These are phyloP conservation scores for Cheilosia pagana DNA, from an alignment of 2,888 invertebrate genomes.

Conservation along the genomic window DNA sequence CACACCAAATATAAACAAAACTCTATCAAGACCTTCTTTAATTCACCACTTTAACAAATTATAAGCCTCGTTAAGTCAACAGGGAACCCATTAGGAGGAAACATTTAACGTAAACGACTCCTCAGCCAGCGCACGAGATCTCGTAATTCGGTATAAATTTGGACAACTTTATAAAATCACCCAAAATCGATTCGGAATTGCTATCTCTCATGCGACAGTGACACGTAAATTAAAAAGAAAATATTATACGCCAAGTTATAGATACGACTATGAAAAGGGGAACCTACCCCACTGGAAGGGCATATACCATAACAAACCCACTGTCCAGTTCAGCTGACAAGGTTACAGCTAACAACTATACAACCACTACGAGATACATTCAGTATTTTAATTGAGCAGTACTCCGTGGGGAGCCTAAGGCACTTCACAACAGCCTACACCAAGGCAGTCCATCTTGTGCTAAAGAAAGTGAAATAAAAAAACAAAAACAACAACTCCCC, in stretches of 20 bases:
- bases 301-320: slow-evolving; percentile 26
- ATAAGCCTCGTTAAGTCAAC: slow-evolving; percentile 35
- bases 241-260: background rate
- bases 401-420: background rate
- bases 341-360: slow-evolving; percentile 47
- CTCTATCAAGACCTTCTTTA: slow-evolving; percentile 22
- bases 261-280: slow-evolving; percentile 8
- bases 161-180: slow-evolving; percentile 33
- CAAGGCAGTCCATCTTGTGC: slow-evolving; percentile 42
- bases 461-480: slow-evolving; percentile 21
- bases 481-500: slow-evolving; percentile 12
- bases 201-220: slow-evolving; percentile 49
- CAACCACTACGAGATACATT: slow-evolving; percentile 28
- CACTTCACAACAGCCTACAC: slow-evolving; percentile 18
- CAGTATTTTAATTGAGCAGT: slow-evolving; percentile 29
- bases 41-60: slow-evolving; percentile 17
- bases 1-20: background rate
- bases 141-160: slow-evolving; percentile 21
- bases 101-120: slow-evolving; percentile 23
- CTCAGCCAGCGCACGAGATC: slow-evolving; percentile 30
- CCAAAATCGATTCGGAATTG: slow-evolving; percentile 59
- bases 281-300: slow-evolving; percentile 55
- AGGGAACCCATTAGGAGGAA: slow-evolving; percentile 10
- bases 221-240: slow-evolving; percentile 30
- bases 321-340: slow-evolving; percentile 55